phyloP scores from a whole-genome alignment of 1,140 invertebrate genomes.

The Paramacrobiotus metropolitanus region DNA sequence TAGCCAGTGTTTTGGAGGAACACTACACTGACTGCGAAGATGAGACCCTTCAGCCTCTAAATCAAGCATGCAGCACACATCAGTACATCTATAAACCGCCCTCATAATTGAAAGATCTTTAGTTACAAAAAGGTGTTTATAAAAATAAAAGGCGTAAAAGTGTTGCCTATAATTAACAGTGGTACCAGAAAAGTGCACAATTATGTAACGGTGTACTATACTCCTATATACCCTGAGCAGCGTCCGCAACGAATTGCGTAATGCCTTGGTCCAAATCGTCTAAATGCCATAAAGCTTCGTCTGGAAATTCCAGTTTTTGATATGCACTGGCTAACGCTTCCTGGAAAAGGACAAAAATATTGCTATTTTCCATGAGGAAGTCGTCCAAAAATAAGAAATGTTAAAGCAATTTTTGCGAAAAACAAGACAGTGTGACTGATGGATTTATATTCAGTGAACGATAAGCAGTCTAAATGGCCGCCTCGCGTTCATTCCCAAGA shows the following conservation, averaged over 20 bases:
- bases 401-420: background rate
- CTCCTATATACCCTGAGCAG: conserved; percentile 17
- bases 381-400: background rate
- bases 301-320: conserved; percentile 70
- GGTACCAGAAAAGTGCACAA: too few relatives aligned
- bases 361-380: conserved; percentile 6
- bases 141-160: too few relatives aligned
- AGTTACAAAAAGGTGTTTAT: too few relatives aligned
- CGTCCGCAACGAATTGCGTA: conserved; percentile 55
- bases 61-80: conserved; percentile 11
- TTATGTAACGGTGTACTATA: conserved; percentile 40
- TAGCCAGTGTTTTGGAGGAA: conserved; percentile 5
- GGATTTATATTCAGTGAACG: too few relatives aligned
- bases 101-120: too few relatives aligned
- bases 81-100: conserved; percentile 36
- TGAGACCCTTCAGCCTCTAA: conserved; percentile 3
- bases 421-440: too few relatives aligned
- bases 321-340: conserved; percentile 83
- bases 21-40: conserved; percentile 12
- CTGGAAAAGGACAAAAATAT: conserved; percentile 32
- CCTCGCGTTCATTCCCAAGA: too few relatives aligned
- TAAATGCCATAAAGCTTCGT: conserved; percentile 84
- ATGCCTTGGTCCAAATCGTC: conserved; percentile 90
- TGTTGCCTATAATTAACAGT: too few relatives aligned
- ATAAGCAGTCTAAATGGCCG: too few relatives aligned